Evolutionary conservation across 2,113 vertebrate genomes (phyloP), one percentile per base, ranked within the genome.

Genomic region (Pangasianodon hypophthalmus): DNA sequence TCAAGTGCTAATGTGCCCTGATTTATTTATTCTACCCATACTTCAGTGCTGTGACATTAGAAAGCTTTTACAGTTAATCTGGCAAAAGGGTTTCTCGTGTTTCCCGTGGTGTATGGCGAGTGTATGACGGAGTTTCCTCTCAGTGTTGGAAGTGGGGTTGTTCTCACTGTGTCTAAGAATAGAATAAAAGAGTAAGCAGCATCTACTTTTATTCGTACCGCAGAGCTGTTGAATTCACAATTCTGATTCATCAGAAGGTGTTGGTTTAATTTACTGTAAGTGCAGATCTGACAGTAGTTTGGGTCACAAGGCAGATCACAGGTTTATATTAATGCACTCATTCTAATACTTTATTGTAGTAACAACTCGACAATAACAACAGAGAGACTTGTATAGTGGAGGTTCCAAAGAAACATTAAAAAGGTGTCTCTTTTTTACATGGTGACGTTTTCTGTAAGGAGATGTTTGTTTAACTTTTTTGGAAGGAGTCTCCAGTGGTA

Each of bases 61-160:
- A 96, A 96, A 93, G 93, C 94, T 96, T 96, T 94, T 95, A 92
- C 79, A 1, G 71, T 48, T 86, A 90, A 88, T 86, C 87, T 80
- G 62, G 50, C 21, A 64, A 84, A 86, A 71, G 16, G 56, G 5
- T 84, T 90, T 91, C 41, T 86, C 8, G 9, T 88, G 71, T 87
- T 86, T 85, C 75, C 52, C 18, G 84, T 6, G 46, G 75, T 54
- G 18, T 48, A n/a, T 8, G 21, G 60, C 11, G 41, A 41, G 48
- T 29, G 60, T 80, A 58, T 80, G 48, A 56, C 9, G 46, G 85
- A 46, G 52, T 62, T 56, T 56, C 50, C 46, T 80, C 19, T 85
- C 73, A 29, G 86, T 86, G 82, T 41, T 19, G 21, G 6, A 1
- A 26, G 24, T 87, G 41, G 26, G 77, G 48, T 77, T 69, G 14